phyloP scores from a whole-genome alignment of 2,113 vertebrate species.

The Chamaea fasciata region DNA sequence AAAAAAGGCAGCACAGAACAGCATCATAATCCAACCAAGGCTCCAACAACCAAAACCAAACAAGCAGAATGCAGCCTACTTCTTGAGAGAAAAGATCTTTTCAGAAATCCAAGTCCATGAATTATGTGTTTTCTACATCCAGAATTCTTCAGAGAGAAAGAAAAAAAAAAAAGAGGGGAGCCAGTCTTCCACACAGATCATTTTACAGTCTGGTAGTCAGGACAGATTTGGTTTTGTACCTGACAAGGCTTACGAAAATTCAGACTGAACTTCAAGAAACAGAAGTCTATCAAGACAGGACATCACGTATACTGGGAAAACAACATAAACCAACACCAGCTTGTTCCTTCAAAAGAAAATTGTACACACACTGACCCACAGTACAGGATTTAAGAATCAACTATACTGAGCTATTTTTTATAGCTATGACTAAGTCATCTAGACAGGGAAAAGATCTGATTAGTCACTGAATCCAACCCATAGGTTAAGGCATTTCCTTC shows the following conservation, averaged over 20 bases:
- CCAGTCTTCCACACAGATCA: background rate
- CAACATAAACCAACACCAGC: background rate
- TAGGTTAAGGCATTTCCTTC: background rate
- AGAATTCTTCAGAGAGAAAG: background rate
- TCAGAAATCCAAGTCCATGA: background rate
- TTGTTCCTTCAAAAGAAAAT: background rate
- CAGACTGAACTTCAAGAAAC: background rate
- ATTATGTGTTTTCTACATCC: background rate
- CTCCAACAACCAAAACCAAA: background rate
- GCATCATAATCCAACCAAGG: background rate
- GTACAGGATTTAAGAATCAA: background rate
- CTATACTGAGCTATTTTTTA: background rate
- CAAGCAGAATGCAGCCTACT: background rate
- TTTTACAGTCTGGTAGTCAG: background rate
- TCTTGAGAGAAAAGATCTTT: background rate
- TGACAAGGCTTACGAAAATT: background rate
- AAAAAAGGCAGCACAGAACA: background rate
- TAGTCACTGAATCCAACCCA: background rate
- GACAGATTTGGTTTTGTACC: background rate
- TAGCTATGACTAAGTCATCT: background rate
- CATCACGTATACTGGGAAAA: background rate
- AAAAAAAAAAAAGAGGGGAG: background rate
- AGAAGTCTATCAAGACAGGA: background rate
- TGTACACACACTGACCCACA: background rate
- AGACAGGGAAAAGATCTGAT: background rate